Conservation (phyloP, 2,113 vertebrate genomes). For the Pholis gunnellus region DNA sequence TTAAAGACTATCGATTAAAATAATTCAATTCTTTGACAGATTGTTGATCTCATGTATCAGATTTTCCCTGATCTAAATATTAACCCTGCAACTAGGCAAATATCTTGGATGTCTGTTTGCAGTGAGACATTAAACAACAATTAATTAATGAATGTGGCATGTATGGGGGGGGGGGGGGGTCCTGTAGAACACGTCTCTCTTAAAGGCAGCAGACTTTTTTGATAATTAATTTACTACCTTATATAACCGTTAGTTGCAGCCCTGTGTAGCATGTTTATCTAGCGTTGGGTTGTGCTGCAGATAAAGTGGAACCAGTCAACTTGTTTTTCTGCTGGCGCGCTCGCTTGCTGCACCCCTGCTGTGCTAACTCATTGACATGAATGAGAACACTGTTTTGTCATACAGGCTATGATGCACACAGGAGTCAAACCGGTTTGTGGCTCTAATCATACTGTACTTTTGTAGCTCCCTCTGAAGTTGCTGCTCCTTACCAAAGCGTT, state of each 20-base stretch:
- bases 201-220: background rate
- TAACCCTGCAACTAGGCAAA: too few species aligned
- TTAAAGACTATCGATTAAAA: background rate
- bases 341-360: constrained; percentile 14
- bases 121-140: background rate
- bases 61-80: background rate
- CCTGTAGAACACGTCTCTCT: too few species aligned
- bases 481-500: constrained; percentile 31
- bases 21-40: background rate
- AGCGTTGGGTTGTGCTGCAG: background rate
- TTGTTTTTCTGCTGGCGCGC: background rate
- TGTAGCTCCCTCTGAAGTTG: constrained; percentile 27
- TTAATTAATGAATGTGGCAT: too few species aligned
- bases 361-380: constrained; percentile 36
- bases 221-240: background rate
- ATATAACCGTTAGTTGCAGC: background rate
- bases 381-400: constrained; percentile 22
- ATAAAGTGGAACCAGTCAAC: background rate
- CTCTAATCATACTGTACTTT: constrained; percentile 8
- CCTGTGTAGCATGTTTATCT: background rate
- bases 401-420: constrained; percentile 6
- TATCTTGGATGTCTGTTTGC: background rate
- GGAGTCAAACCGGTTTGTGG: constrained; percentile 31
- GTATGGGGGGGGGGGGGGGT: too few species aligned
- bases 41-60: background rate